Evolutionary conservation across 2,113 vertebrate species (phyloP).

Genomic region (Proteles cristata): DNA sequence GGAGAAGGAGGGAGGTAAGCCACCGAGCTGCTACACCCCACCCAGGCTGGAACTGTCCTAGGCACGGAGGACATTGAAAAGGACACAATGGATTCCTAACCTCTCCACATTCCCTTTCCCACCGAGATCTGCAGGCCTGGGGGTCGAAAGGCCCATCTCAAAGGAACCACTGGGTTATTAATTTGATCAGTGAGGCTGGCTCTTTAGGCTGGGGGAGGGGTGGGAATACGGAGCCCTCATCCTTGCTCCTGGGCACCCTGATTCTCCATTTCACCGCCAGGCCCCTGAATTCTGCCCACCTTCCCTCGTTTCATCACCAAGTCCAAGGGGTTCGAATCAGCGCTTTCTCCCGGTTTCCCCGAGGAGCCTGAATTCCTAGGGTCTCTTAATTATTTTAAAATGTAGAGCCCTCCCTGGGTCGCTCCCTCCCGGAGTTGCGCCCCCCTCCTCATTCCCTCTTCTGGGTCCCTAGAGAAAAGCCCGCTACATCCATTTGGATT

Average conservation of each 20-base stretch:
- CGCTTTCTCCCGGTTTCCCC: neutral
- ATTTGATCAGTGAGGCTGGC: slow-evolving; percentile 54
- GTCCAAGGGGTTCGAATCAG: slow-evolving; percentile 10
- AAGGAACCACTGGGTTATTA: slow-evolving; percentile 66
- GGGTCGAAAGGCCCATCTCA: slow-evolving; percentile 60
- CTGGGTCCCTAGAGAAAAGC: slow-evolving; percentile 71
- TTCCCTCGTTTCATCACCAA: neutral
- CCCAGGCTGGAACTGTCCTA: neutral
- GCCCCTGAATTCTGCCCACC: neutral
- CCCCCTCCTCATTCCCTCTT: neutral
- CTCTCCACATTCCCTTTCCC: slow-evolving; percentile 37
- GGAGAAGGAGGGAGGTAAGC: neutral
- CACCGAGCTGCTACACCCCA: neutral
- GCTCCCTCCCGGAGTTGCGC: neutral
- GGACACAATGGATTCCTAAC: neutral
- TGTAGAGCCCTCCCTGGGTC: neutral
- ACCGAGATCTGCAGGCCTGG: slow-evolving; percentile 41
- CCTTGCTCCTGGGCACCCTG: neutral
- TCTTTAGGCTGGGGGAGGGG: slow-evolving; percentile 54
- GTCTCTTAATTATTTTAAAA: slow-evolving; percentile 78
- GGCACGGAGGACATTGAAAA: slow-evolving; percentile 12
- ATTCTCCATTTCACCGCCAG: neutral
- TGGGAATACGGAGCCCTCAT: slow-evolving; percentile 39
- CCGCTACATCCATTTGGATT: slow-evolving; percentile 80
- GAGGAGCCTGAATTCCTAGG: slow-evolving; percentile 47